Evolutionary conservation across 2,888 invertebrate genomes (phyloP), one percentile per base, ranked within the genome.

Genomic region (Bellardia bayeri): DNA sequence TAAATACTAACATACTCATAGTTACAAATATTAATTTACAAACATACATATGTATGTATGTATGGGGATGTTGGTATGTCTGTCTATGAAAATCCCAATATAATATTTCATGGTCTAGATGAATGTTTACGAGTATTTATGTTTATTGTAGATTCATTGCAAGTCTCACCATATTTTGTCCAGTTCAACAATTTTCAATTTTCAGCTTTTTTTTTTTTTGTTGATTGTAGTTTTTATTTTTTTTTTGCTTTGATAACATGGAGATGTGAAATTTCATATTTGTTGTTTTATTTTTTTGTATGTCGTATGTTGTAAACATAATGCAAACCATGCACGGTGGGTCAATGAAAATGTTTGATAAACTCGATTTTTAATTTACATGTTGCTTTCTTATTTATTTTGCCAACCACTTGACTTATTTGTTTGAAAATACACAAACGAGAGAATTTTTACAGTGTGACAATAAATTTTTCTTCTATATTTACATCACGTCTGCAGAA

Each of bases 261-360:
- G 33, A 83, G 80, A 84, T 87, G 83, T 84, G 87, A 81, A 87
- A 87, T 84, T 81, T 84, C 76, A 87, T 81, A 37, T 84, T 64
- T 66, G 42, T 45, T 37, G 1, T 58, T 79, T 37, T n/a, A 16
- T 23, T 66, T 45, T 23, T 66, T 2, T 54, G 37, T 56, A 69
- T 72, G 82, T 72, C 51, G 54, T 54, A 68, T 74, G 72, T 74
- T 79, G 72, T 81, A 66, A 82, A 78, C 78, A 82, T 72, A 23
- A 78, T 66, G 66, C 58, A 58, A 64, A 63, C 2, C 33, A 71
- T 72, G 76, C 33, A 86, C 82, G 56, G 82, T 82, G 82, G 85
- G 42, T 13, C n/a, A 45, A 42, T 76, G 9, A 37, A 69, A 69
- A 69, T 45, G 6, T 45, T 45, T 68, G 16, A 14, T 40, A 13